Conservation (phyloP, 64 coral and sea anemone species). For the Montipora efflorescens region DNA sequence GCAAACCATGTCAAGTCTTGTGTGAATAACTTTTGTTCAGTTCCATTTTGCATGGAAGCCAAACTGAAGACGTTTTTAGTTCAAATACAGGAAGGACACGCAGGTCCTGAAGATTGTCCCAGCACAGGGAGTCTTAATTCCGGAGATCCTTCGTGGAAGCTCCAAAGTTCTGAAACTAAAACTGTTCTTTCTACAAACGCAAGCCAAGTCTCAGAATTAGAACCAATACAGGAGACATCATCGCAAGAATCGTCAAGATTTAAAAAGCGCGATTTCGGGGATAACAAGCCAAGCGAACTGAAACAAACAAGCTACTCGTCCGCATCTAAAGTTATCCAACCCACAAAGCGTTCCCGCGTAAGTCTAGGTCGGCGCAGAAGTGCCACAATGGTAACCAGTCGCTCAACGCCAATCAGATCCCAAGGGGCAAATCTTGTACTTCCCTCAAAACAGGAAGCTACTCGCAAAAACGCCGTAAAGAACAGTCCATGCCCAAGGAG, state of each 20-base stretch:
- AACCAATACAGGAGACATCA: neutral
- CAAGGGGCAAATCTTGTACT: neutral
- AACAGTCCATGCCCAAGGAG: neutral
- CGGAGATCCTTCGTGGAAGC: neutral
- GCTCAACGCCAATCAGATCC: too few relatives aligned
- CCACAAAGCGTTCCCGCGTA: neutral
- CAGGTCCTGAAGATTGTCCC: neutral
- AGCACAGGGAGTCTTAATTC: neutral
- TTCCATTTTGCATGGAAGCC: conserved; percentile 16
- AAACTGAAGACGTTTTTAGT: neutral
- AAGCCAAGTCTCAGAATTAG: neutral
- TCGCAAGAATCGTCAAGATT: neutral
- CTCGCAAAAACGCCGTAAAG: neutral
- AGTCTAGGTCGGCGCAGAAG: neutral
- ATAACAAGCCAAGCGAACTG: too few relatives aligned
- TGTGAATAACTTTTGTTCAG: neutral
- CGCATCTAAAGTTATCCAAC: neutral
- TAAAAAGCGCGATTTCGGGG: neutral
- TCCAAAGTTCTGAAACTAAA: neutral
- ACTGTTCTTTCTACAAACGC: neutral
- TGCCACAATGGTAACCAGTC: neutral
- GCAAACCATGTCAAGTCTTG: neutral
- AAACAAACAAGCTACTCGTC: neutral
- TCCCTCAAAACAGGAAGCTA: neutral
- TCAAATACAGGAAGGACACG: too few relatives aligned